Evolutionary conservation across 2,888 invertebrate species (phyloP), one percentile per base, ranked within the genome.

Genomic region (Meteorus cinctellus): DNA sequence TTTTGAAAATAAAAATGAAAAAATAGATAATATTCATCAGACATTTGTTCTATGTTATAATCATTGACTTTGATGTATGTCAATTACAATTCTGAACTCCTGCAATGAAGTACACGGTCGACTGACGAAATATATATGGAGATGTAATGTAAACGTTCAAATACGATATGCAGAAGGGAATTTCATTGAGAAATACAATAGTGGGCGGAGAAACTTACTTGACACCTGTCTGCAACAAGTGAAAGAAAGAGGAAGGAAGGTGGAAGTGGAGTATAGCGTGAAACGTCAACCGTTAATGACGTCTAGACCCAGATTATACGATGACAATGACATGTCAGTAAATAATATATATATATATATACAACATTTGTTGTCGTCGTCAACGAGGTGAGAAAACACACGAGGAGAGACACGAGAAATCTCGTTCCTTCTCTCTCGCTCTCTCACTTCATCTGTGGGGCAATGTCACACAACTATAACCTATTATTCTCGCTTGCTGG

Each of bases 391-490:
- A 34, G 75, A 66, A 70, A n/a, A 76, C 72, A 27, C 62, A 72
- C 27, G 74, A 67, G 66, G 62, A 72, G 34, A 67, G 66, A 71
- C 48, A 24, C 62, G 41, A 55, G 55, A 8, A 55, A n/a, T 48
- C n/a, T 48, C 48, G 4, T n/a, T 48, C 48, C 34, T 45, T 31
- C 45, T 48, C 29, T 41, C 63, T 45, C 84, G 81, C 84, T 84
- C 84, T 82, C 84, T 84, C 83, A 82, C 83, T 79, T 83, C 81
- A 78, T 81, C 82, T 84, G 84, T 85, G 84, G 86, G 86, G 85
- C 86, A 86, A 86, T 86, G 86, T 86, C 86, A 86, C 86, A 86
- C 83, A 55, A 55, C 55, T 55, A 85, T 85, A 84, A 81, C 81
- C 86, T 84, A 86, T 86, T 86, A 86, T 86, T 84, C 85, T 86